Percentiles rank a stretch among this genome's conserved stretches.
These are phyloP conservation scores for Sebastes alutus DNA, from an alignment of 2,797 vertebrate species.

Conservation along the genomic window DNA sequence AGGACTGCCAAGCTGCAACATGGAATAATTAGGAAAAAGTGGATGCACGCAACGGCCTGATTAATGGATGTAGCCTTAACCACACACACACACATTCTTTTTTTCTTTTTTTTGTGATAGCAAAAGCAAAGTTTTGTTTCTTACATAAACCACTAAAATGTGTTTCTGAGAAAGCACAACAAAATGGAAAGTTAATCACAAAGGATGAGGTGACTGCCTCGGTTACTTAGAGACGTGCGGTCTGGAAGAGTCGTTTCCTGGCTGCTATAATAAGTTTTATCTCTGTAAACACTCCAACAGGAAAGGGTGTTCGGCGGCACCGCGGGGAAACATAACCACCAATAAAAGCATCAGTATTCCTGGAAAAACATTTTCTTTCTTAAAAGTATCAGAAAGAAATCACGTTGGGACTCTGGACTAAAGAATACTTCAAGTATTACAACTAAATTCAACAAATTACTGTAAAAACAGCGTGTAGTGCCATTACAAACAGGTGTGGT, in stretches of 20 bases:
- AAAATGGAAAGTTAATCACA: slow-evolving; percentile 5
- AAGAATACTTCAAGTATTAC: neutral
- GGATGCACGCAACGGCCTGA: neutral
- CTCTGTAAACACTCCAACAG: slow-evolving; percentile 46
- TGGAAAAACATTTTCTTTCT: slow-evolving; percentile 8
- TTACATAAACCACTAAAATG: neutral
- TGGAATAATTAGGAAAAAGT: slow-evolving; percentile 2
- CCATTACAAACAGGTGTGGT: neutral
- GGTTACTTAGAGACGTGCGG: slow-evolving; percentile 31
- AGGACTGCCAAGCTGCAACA: neutral
- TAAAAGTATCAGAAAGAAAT: neutral
- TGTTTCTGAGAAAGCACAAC: slow-evolving; percentile 8
- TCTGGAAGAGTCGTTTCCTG: slow-evolving; percentile 34
- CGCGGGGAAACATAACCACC: slow-evolving; percentile 1
- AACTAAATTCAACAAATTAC: neutral
- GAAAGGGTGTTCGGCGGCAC: slow-evolving; percentile 24
- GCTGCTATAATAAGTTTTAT: slow-evolving; percentile 23
- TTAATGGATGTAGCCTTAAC: neutral
- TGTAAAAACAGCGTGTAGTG: neutral
- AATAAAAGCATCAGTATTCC: slow-evolving; percentile 14
- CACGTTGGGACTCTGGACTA: neutral
- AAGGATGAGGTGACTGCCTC: slow-evolving; percentile 16
- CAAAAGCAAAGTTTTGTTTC: neutral
- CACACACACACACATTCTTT: too few relatives aligned
- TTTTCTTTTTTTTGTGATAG: neutral